Conservation (phyloP, 35 echinoderm and acorn worm genomes). For the Amphiura filiformis region DNA sequence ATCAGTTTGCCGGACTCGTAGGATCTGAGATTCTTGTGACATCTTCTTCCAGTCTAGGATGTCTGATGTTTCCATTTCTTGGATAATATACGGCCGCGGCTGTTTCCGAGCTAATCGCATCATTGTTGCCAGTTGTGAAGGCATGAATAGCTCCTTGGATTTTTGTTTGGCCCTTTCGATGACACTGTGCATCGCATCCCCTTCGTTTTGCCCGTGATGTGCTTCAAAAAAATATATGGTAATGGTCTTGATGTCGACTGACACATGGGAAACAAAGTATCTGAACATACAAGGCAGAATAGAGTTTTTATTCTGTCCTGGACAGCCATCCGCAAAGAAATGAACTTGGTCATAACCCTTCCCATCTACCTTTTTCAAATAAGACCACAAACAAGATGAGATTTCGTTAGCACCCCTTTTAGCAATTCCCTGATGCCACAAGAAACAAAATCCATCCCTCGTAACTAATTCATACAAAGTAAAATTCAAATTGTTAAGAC, state of each 20-base stretch:
- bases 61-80: slow-evolving; percentile 20
- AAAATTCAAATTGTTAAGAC: slow-evolving; percentile 59
- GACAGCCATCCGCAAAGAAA: slow-evolving; percentile 70
- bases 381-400: slow-evolving; percentile 32
- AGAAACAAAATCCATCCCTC: slow-evolving; percentile 41
- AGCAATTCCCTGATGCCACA: slow-evolving; percentile 49
- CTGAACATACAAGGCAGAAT: slow-evolving; percentile 69
- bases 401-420: slow-evolving; percentile 48
- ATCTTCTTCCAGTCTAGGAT: slow-evolving; percentile 21
- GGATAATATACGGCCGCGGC: background rate
- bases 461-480: slow-evolving; percentile 57
- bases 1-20: slow-evolving; percentile 3
- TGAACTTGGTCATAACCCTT: slow-evolving; percentile 39
- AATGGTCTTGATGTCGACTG: slow-evolving; percentile 30
- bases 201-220: slow-evolving; percentile 67
- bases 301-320: slow-evolving; percentile 75
- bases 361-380: slow-evolving; percentile 26
- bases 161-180: slow-evolving; percentile 31
- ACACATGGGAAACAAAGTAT: slow-evolving; percentile 40
- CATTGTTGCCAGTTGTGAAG: slow-evolving; percentile 23
- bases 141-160: slow-evolving; percentile 5
- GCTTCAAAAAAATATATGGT: slow-evolving; percentile 58
- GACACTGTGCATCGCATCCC: slow-evolving; percentile 68
- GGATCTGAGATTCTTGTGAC: background rate
- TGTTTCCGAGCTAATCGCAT: slow-evolving; percentile 35